Base-by-base conservation (phyloP, 2,113 vertebrate genomes). In the Oreocharis arfaki region DNA sequence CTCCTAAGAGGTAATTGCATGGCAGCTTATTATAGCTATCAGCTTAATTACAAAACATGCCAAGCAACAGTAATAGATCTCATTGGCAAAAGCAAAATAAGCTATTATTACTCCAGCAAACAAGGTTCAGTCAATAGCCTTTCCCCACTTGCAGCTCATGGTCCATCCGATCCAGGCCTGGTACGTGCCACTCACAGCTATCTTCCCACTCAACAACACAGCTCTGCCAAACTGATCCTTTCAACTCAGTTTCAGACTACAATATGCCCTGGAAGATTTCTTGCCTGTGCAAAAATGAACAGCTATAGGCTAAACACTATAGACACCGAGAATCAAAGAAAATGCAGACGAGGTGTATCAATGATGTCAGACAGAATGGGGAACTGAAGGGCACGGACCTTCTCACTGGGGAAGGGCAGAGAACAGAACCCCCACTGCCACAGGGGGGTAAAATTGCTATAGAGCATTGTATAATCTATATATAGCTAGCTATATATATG, bases 11-110 rank as follows among this genome's bases (percentile, higher is more conserved):
- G 91, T 89, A 89, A 96, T 46, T 89, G 74, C 93, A 84, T 24
- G 53, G 52, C 87, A 95, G 87, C 69, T 95, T 92, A 92, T 82
- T 93, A 91, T 18, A 82, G 77, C 91, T 91, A 94, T 94, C 84
- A 91, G 60, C 65, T 95, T 95, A 96, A 95, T 96, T 91, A 96
- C 0, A 0, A 87, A 94, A 79, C 65, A 76, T 61, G 68, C 32
- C 91, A 85, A 94, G 65, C 53, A 94, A 55, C 41, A 89, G 74
- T 56, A 90, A 91, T 13, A 84, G n/a, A 81, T 71, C 55, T 74
- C 65, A 89, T 17, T 65, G 84, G 61, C 75, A 92, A 77, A 84
- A 93, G 81, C 77, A 92, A 94, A 92, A 91, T 55, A 78, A 92
- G 41, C 44, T 76, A 37, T 63, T 71, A 50, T 69, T 61, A 69